Evolutionary conservation across 1,140 invertebrate species (phyloP).

Genomic region (Zaprionus ornatus): DNA sequence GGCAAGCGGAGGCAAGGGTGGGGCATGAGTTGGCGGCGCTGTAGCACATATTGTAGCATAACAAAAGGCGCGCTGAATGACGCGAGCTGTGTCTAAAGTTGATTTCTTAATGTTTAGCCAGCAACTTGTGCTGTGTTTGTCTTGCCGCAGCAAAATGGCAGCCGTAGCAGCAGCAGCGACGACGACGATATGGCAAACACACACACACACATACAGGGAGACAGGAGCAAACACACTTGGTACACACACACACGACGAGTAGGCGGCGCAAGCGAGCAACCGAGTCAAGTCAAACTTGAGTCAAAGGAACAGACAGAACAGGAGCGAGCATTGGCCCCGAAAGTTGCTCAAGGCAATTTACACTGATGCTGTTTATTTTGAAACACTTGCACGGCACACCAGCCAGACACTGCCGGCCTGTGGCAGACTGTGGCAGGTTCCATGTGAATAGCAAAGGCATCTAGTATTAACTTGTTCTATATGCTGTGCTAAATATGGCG

Average conservation of each 20-base stretch:
- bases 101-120: constrained; percentile 78
- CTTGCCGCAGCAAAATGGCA: constrained; percentile 70
- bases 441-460: constrained; percentile 33
- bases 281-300: constrained; percentile 55
- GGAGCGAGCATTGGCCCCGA: constrained; percentile 38
- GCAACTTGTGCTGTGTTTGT: constrained; percentile 69
- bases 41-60: constrained; percentile 57
- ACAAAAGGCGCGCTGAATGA: constrained; percentile 67
- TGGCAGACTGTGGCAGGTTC: not conserved
- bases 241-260: not conserved
- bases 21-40: not conserved
- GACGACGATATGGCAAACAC: constrained; percentile 48
- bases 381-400: constrained; percentile 65
- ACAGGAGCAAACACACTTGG: not conserved
- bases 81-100: constrained; percentile 69
- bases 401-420: not conserved
- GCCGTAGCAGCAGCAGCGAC: constrained; percentile 13
- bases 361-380: constrained; percentile 78
- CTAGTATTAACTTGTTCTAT: constrained; percentile 50
- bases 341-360: constrained; percentile 69
- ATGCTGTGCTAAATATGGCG: constrained; percentile 33
- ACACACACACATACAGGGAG: constrained; percentile 19
- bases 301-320: constrained; percentile 23
- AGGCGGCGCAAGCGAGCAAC: not conserved
- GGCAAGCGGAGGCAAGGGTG: not conserved